Evolutionary conservation across 2,113 vertebrate genomes (phyloP).

Genomic region (Calypte anna): DNA sequence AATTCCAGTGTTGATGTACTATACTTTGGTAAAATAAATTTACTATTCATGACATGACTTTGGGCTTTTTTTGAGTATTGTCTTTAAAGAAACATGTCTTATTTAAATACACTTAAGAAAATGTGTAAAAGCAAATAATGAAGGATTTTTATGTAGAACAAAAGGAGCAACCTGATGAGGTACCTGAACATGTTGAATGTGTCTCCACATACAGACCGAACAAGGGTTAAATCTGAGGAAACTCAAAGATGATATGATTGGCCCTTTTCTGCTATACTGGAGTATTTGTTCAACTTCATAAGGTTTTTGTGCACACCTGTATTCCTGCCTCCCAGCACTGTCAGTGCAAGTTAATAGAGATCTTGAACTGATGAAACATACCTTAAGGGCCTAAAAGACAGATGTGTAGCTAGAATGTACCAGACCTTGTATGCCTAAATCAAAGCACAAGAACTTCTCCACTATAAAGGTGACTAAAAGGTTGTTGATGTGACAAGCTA

Average conservation of each 20-base stretch:
- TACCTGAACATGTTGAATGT: background rate
- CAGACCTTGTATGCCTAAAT: background rate
- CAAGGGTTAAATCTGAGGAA: background rate
- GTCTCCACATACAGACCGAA: background rate
- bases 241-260: background rate
- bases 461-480: background rate
- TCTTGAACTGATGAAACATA: background rate
- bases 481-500: background rate
- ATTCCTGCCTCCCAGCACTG: background rate
- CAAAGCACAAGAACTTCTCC: background rate
- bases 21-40: background rate
- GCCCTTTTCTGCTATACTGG: background rate
- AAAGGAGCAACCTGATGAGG: background rate
- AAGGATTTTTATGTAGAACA: background rate
- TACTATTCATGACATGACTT: accelerated
- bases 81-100: background rate
- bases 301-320: background rate
- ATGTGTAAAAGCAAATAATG: background rate
- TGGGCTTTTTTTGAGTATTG: background rate
- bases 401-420: background rate
- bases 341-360: background rate
- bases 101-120: background rate
- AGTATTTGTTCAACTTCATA: background rate
- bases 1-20: background rate
- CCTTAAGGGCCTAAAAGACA: background rate